Conservation (phyloP, 2,113 vertebrate species). For the Alligator sinensis region DNA sequence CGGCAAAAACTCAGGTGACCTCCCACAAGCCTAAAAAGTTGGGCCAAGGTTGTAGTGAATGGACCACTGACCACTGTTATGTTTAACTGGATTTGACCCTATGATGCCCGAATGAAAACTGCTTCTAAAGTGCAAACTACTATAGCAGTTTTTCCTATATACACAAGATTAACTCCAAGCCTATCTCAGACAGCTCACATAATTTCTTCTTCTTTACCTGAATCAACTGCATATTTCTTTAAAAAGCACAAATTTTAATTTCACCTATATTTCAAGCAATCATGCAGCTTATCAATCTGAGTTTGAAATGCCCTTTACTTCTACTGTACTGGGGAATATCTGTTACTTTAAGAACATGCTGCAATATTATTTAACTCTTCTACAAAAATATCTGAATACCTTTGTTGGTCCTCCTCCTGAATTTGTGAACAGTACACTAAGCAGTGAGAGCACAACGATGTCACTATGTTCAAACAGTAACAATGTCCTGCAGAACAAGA, state of each 20-base stretch:
- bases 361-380: neutral
- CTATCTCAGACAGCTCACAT: neutral
- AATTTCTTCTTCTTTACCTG: neutral
- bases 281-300: neutral
- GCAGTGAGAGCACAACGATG: constrained; percentile 92
- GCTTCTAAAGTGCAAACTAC: neutral
- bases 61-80: too few relatives aligned
- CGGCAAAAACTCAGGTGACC: too few relatives aligned
- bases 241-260: neutral
- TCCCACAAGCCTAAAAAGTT: accelerated
- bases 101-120: neutral
- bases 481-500: constrained; percentile 84
- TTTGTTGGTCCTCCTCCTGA: constrained; percentile 95
- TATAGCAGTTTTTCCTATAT: neutral
- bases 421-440: constrained; percentile 93
- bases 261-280: neutral
- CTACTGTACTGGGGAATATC: neutral
- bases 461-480: constrained; percentile 97
- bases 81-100: neutral
- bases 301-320: neutral
- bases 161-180: neutral
- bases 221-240: accelerated
- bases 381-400: constrained; percentile 77
- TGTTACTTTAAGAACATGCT: neutral
- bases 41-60: neutral